These are phyloP conservation scores for Orycteropus afer DNA, from an alignment of 2,113 vertebrate species.

Conservation along the genomic window DNA sequence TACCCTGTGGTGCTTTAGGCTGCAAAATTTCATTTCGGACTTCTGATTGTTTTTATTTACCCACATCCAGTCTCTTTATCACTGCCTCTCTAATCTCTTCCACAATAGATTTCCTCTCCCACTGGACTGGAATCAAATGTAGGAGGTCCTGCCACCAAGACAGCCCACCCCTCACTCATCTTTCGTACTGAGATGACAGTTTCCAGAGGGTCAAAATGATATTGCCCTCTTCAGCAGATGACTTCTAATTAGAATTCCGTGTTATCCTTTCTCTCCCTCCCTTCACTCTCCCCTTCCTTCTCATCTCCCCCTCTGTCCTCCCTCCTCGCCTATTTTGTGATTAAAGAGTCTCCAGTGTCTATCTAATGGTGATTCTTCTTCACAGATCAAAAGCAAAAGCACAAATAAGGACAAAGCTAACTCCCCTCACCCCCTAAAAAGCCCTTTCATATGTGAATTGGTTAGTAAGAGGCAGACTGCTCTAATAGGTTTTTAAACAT, in stretches of 20 bases:
- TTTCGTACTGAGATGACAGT: constrained; percentile 58
- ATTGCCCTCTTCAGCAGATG: constrained; percentile 37
- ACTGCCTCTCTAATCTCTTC: neutral
- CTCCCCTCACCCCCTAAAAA: constrained; percentile 24
- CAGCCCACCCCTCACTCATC: neutral
- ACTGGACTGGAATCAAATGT: constrained; percentile 32
- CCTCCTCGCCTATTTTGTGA: constrained; percentile 24
- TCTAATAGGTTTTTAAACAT: constrained; percentile 51
- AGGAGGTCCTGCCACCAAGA: neutral
- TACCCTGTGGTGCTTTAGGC: neutral
- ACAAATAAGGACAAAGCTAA: constrained; percentile 59
- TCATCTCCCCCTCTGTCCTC: neutral
- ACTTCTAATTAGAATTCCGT: constrained; percentile 57
- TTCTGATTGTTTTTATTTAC: neutral
- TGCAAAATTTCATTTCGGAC: neutral
- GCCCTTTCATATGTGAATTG: constrained; percentile 57
- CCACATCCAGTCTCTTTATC: neutral
- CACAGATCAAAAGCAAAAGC: constrained; percentile 62
- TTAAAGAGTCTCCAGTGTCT: constrained; percentile 26
- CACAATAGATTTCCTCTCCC: constrained; percentile 51
- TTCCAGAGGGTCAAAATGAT: constrained; percentile 48
- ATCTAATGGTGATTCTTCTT: constrained; percentile 48
- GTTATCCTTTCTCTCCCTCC: constrained; percentile 18
- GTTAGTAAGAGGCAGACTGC: constrained; percentile 50
- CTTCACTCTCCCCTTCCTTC: constrained; percentile 24